A percentile compares a stretch with the other conserved stretches of the same genome.
Conservation (phyloP, 1,140 invertebrate species). For the Cataglyphis hispanica region DNA sequence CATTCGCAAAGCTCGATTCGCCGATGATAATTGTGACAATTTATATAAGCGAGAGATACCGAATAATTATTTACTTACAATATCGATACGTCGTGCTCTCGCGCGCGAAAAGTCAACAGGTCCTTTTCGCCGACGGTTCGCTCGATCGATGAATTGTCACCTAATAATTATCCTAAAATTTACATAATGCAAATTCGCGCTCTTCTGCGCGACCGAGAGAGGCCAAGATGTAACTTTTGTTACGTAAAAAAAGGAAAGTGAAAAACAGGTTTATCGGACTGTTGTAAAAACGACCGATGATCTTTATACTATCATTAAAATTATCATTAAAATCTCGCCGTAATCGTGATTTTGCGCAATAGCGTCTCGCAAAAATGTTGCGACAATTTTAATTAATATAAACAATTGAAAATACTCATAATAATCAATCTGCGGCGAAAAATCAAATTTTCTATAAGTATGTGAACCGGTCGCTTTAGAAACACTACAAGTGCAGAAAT, state of each 20-base stretch:
- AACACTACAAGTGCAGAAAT: not conserved
- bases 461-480: not conserved
- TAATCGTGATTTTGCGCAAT: not conserved
- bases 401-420: not conserved
- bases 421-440: slow-evolving; percentile 3
- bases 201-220: slow-evolving; percentile 13
- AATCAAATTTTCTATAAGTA: not conserved
- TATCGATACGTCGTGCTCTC: slow-evolving; percentile 57
- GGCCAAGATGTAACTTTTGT: slow-evolving; percentile 46
- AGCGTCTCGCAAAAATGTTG: not conserved
- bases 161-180: slow-evolving; percentile 66
- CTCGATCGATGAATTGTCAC: slow-evolving; percentile 45
- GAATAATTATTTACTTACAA: slow-evolving; percentile 27
- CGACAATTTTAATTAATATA: slow-evolving; percentile 16
- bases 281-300: slow-evolving; percentile 23
- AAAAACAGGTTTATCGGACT: slow-evolving; percentile 16
- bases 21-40: slow-evolving; percentile 39
- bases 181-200: slow-evolving; percentile 21
- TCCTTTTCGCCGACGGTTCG: slow-evolving; percentile 12
- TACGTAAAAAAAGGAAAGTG: slow-evolving; percentile 33
- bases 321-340: not conserved
- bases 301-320: not conserved
- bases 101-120: not conserved
- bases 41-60: slow-evolving; percentile 24
- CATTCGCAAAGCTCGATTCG: slow-evolving; percentile 42